Percentiles rank a stretch among this genome's conserved stretches.
These are phyloP conservation scores for Lophura nycthemera DNA, from an alignment of 2,113 vertebrate species.

Conservation along the genomic window DNA sequence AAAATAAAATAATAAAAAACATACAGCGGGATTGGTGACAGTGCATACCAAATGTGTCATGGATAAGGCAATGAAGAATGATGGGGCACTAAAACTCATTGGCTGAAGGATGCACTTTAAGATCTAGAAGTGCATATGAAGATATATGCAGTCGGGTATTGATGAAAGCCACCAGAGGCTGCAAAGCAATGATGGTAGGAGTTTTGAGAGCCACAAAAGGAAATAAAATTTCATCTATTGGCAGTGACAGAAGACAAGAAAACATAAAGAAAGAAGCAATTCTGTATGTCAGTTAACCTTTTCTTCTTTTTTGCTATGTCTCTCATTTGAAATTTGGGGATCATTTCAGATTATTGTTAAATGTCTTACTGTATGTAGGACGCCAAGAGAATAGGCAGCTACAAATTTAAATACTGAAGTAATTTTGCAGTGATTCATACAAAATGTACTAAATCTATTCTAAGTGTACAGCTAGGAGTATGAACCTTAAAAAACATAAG, in stretches of 20 bases:
- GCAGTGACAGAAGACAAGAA: background rate
- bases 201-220: background rate
- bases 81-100: background rate
- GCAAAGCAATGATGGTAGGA: background rate
- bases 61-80: background rate
- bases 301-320: background rate
- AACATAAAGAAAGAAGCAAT: background rate
- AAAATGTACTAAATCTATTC: background rate
- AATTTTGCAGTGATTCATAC: background rate
- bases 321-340: background rate
- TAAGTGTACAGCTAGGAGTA: background rate
- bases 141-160: background rate
- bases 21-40: background rate
- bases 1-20: background rate
- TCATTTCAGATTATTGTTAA: background rate
- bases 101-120: conserved; percentile 22
- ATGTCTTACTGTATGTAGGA: background rate
- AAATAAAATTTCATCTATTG: background rate
- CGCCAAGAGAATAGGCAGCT: background rate
- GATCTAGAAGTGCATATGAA: background rate
- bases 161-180: background rate
- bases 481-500: background rate
- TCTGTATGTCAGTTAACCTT: background rate
- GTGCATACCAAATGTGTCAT: background rate
- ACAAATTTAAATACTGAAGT: background rate